These are phyloP conservation scores for Numenius arquata DNA, from an alignment of 2,113 vertebrate genomes.

Conservation along the genomic window DNA sequence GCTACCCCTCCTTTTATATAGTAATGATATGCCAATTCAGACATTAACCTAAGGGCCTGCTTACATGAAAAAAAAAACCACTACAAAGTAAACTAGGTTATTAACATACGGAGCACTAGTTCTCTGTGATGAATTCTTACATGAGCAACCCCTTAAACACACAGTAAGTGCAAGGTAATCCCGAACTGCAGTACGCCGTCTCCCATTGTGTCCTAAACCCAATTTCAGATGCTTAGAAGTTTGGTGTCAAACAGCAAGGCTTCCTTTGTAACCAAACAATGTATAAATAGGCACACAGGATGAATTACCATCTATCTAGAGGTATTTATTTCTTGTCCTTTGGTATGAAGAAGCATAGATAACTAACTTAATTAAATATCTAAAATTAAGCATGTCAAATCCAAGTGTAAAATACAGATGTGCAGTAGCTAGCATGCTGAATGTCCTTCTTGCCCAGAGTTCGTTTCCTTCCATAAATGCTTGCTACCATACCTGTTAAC, in stretches of 20 bases:
- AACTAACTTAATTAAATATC: neutral
- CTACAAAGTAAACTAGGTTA: neutral
- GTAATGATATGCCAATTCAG: neutral
- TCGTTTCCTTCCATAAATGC: accelerated
- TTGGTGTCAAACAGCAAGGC: neutral
- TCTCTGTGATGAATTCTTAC: neutral
- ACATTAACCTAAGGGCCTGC: neutral
- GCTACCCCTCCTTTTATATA: neutral
- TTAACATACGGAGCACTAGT: neutral
- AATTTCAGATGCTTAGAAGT: neutral
- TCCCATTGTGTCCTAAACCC: neutral
- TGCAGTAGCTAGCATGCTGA: neutral
- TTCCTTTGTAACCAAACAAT: neutral
- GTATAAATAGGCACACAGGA: neutral
- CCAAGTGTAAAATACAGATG: neutral
- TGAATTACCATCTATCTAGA: neutral
- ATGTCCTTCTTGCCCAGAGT: neutral
- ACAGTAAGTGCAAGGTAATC: neutral
- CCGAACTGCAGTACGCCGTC: neutral
- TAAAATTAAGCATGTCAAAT: neutral
- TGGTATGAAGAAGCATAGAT: neutral
- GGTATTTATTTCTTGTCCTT: neutral
- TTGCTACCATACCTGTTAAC: neutral
- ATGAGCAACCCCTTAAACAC: neutral
- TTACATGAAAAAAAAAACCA: neutral